Conservation (phyloP, 2,113 vertebrate species). For the Trichechus manatus region DNA sequence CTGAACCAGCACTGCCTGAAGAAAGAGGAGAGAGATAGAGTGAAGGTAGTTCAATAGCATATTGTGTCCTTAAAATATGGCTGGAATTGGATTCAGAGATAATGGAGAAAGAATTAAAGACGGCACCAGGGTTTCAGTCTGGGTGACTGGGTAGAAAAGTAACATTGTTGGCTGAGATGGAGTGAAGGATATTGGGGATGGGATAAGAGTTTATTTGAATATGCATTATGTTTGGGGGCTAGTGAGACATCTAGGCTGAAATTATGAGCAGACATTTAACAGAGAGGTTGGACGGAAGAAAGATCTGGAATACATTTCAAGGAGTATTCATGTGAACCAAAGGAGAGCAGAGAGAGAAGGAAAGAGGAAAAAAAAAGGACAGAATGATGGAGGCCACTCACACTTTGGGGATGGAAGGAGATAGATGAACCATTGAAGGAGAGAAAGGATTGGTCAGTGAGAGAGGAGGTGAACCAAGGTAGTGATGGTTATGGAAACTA, state of each 20-base stretch:
- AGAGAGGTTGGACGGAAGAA: not conserved
- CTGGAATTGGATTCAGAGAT: not conserved
- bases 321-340: not conserved
- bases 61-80: not conserved
- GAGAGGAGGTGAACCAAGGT: not conserved
- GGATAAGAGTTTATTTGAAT: slow-evolving; percentile 16
- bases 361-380: not conserved
- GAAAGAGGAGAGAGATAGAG: not conserved
- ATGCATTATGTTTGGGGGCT: not conserved
- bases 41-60: not conserved
- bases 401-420: not conserved
- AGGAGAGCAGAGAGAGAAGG: not conserved
- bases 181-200: not conserved
- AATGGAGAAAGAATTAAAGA: not conserved
- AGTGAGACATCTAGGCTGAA: not conserved
- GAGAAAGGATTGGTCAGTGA: not conserved
- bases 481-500: not conserved
- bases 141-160: not conserved
- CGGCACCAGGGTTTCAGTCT: not conserved
- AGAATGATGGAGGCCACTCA: not conserved
- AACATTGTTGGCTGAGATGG: not conserved
- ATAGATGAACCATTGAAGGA: not conserved
- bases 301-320: not conserved
- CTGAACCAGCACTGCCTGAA: not conserved
- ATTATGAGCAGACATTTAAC: not conserved